Conservation (phyloP, 2,797 vertebrate species). For the Oryzias sinensis region DNA sequence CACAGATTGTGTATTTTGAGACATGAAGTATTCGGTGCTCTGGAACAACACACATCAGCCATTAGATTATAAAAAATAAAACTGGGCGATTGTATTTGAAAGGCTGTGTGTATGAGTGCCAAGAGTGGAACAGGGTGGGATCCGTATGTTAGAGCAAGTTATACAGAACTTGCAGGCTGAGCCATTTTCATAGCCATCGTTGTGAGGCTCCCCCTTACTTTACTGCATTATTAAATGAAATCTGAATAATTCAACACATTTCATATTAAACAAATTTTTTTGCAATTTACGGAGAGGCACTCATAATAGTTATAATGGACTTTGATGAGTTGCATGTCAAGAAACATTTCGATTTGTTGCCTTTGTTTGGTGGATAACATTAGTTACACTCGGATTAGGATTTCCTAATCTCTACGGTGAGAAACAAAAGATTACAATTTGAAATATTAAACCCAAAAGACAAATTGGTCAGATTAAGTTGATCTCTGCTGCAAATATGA, state of each 20-base stretch:
- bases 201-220: constrained; percentile 77
- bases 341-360: background rate
- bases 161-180: constrained; percentile 48
- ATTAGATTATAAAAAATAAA: constrained; percentile 25
- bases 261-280: constrained; percentile 84
- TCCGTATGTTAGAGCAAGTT: constrained; percentile 30
- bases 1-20: too few species aligned
- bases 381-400: constrained; percentile 10
- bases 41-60: constrained; percentile 37
- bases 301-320: too few species aligned
- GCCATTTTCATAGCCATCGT: constrained; percentile 70
- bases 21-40: background rate
- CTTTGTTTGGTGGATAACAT: constrained; percentile 11
- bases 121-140: constrained; percentile 41
- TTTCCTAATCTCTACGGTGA: background rate
- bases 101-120: background rate
- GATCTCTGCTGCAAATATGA: constrained; percentile 18
- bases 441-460: too few species aligned
- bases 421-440: too few species aligned
- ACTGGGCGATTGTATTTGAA: constrained; percentile 17
- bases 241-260: constrained; percentile 84
- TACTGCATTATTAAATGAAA: constrained; percentile 89
- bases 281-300: constrained; percentile 62
- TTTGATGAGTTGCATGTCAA: background rate
- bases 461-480: too few species aligned